Conservation (phyloP, 2,888 invertebrate species). For the Eudasyphora cyanicolor region DNA sequence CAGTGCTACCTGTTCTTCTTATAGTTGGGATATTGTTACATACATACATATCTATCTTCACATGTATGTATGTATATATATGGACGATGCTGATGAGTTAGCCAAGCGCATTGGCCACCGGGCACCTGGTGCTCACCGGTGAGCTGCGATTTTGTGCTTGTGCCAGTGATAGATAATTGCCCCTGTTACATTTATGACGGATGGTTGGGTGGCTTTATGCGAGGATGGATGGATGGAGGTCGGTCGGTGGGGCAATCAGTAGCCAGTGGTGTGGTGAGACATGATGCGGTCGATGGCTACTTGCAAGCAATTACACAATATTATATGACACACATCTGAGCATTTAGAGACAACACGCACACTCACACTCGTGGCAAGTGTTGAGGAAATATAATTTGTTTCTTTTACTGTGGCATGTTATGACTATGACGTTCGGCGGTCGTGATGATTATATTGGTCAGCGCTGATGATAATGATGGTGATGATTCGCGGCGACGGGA, state of each 20-base stretch:
- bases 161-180: not conserved
- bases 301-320: constrained; percentile 9
- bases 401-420: not conserved
- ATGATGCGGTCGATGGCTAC: not conserved
- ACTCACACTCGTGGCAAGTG: not conserved
- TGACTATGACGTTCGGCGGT: not conserved
- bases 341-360: not conserved
- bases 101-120: not conserved
- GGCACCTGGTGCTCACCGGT: not conserved
- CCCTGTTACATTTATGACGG: constrained; percentile 1
- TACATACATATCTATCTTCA: too few species aligned
- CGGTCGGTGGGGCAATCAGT: not conserved
- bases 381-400: not conserved
- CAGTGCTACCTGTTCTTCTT: constrained; percentile 10
- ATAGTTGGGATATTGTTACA: not conserved
- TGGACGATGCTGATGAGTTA: not conserved
- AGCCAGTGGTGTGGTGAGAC: not conserved
- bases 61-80: too few species aligned
- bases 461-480: not conserved
- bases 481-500: not conserved
- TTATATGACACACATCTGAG: constrained; percentile 5
- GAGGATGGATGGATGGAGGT: not conserved
- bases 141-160: not conserved
- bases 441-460: not conserved
- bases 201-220: not conserved